Evolutionary conservation across 2,113 vertebrate genomes (phyloP).

Genomic region (Neotragus moschatus): DNA sequence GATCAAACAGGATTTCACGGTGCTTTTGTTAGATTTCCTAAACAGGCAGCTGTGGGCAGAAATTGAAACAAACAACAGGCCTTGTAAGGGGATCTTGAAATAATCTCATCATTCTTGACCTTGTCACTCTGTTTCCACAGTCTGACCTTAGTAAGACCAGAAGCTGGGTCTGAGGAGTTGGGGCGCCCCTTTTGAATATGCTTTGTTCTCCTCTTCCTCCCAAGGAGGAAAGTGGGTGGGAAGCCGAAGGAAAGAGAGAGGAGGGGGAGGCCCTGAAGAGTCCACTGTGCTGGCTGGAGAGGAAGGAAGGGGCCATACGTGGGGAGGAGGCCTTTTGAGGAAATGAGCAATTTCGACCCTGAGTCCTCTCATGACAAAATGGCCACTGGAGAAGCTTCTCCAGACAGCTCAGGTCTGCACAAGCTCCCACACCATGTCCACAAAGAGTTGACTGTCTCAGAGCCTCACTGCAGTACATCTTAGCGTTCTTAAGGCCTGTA

Average conservation of each 20-base stretch:
- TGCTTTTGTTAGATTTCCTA: constrained; percentile 41
- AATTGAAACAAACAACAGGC: neutral
- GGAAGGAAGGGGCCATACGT: neutral
- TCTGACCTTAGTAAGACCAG: neutral
- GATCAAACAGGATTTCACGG: constrained; percentile 37
- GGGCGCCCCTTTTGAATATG: neutral
- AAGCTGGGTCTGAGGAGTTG: neutral
- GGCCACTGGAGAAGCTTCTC: neutral
- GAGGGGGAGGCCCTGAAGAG: neutral
- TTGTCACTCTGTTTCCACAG: neutral
- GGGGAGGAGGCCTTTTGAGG: neutral
- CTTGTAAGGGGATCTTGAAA: neutral
- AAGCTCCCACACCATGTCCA: neutral
- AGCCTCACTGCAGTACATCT: constrained; percentile 10
- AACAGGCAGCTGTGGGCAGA: neutral
- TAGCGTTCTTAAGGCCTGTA: neutral
- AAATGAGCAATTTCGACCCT: neutral
- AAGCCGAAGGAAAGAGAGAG: neutral
- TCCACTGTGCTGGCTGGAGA: accelerated
- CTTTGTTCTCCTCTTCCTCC: neutral
- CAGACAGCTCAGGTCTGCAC: neutral
- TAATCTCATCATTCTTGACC: neutral
- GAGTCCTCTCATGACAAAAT: neutral
- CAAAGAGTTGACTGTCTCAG: neutral
- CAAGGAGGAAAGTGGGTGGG: neutral